Conservation (phyloP, 2,797 vertebrate genomes). For the Todus mexicanus region DNA sequence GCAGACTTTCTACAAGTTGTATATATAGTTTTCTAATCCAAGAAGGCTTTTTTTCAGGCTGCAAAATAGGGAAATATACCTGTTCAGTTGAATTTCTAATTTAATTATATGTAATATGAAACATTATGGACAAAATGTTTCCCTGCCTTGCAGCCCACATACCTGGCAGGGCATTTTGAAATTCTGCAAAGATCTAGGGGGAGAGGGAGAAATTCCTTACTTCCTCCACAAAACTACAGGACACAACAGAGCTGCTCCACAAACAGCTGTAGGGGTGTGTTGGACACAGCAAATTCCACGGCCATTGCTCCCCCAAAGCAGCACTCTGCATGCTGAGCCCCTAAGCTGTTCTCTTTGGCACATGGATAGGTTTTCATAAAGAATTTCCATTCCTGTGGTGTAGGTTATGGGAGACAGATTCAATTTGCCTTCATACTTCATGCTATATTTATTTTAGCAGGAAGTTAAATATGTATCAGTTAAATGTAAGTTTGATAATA, state of each 20-base stretch:
- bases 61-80: not conserved
- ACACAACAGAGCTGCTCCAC: not conserved
- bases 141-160: not conserved
- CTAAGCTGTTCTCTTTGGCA: not conserved
- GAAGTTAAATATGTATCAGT: not conserved
- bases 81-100: not conserved
- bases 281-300: not conserved
- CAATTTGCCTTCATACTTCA: conserved; percentile 21
- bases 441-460: conserved; percentile 39
- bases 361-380: not conserved
- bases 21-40: not conserved
- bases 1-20: not conserved
- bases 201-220: not conserved
- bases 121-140: not conserved
- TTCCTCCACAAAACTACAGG: not conserved
- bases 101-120: not conserved
- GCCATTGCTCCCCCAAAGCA: not conserved
- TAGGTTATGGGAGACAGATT: not conserved
- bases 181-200: not conserved
- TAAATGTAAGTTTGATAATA: conserved; percentile 12
- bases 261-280: not conserved
- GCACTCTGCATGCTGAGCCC: not conserved
- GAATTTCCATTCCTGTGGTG: not conserved
- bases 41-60: not conserved
- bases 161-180: not conserved